Percentiles rank a stretch among this genome's conserved stretches.
Conservation (phyloP, 2,797 vertebrate genomes). For the Labroides dimidiatus region DNA sequence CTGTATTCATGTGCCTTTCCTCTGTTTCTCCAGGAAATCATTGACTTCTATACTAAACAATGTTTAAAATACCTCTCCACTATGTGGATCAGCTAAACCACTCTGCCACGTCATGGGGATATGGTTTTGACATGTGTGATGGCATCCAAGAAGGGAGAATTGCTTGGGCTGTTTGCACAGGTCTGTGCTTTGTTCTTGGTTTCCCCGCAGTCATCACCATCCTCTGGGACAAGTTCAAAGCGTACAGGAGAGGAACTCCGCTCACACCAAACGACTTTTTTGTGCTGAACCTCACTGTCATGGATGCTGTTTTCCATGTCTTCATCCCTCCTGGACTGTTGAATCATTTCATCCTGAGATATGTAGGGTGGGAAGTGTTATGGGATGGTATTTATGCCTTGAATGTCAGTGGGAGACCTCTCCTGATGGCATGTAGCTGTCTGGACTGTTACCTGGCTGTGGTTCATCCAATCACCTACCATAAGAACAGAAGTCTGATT, state of each 20-base stretch:
- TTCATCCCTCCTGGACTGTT: constrained; percentile 28
- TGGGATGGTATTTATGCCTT: constrained; percentile 15
- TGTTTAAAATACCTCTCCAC: too few species aligned
- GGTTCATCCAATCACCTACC: constrained; percentile 75
- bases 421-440: constrained; percentile 76
- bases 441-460: constrained; percentile 79
- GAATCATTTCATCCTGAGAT: constrained; percentile 30
- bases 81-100: too few species aligned
- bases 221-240: constrained; percentile 60
- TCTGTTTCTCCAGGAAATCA: too few species aligned
- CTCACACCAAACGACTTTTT: constrained; percentile 63
- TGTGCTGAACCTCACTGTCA: constrained; percentile 59
- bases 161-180: neutral
- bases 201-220: constrained; percentile 59
- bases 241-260: constrained; percentile 13
- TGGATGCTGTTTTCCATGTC: constrained; percentile 64
- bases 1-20: too few species aligned
- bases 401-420: constrained; percentile 63
- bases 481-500: constrained; percentile 54
- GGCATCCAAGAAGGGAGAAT: fast-evolving
- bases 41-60: too few species aligned
- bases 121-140: neutral
- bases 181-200: constrained; percentile 48
- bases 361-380: fast-evolving
- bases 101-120: neutral